Conservation (phyloP, 2,113 vertebrate species). For the Rhinichthys klamathensis region DNA sequence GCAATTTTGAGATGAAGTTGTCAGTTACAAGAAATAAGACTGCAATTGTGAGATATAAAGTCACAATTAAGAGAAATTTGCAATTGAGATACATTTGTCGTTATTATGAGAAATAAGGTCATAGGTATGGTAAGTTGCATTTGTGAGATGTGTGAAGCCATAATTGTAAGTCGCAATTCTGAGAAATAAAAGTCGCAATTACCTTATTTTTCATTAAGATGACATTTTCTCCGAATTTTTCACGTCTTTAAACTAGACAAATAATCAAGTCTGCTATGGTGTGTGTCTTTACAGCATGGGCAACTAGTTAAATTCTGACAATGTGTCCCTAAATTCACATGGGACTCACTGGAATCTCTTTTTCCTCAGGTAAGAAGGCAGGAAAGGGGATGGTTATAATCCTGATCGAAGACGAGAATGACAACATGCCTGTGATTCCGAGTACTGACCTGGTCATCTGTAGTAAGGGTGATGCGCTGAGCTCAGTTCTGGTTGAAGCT, state of each 20-base stretch:
- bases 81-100: background rate
- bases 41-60: background rate
- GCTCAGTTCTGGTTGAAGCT: constrained; percentile 64
- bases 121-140: background rate
- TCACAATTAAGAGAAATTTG: background rate
- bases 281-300: too few relatives aligned
- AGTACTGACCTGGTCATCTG: constrained; percentile 67
- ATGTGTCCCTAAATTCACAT: background rate
- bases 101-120: background rate
- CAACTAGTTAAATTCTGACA: background rate
- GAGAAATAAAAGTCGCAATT: too few relatives aligned
- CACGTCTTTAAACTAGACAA: too few relatives aligned
- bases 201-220: too few relatives aligned
- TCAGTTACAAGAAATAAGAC: background rate
- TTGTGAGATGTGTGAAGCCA: background rate
- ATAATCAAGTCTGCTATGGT: background rate
- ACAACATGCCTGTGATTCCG: constrained; percentile 72
- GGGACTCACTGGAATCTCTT: background rate
- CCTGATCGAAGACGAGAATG: constrained; percentile 76
- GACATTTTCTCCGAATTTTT: background rate
- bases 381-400: constrained; percentile 82
- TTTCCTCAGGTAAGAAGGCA: constrained; percentile 74
- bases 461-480: constrained; percentile 55
- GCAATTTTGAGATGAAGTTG: background rate
- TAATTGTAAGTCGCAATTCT: too few relatives aligned